phyloP scores from a whole-genome alignment of 2,797 vertebrate species.

The Octomys mimax region DNA sequence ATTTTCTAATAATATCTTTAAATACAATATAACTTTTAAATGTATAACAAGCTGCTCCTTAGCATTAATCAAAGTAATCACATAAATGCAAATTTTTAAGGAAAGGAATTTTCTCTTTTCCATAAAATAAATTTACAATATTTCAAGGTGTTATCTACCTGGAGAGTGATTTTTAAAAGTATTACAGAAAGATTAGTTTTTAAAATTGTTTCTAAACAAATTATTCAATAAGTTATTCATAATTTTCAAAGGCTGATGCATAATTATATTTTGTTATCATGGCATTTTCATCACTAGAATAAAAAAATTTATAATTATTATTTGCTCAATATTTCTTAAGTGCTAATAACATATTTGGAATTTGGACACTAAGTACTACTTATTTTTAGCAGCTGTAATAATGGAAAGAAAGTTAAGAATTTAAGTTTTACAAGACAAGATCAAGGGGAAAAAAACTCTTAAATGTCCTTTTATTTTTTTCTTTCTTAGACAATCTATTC shows the following conservation, averaged over 20 bases:
- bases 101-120: neutral
- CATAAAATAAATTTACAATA: neutral
- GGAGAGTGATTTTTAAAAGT: neutral
- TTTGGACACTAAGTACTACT: neutral
- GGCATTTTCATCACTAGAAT: neutral
- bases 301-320: slow-evolving; percentile 55
- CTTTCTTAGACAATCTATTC: neutral
- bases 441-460: neutral
- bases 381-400: neutral
- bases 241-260: neutral
- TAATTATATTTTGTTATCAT: neutral
- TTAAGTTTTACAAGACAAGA: neutral
- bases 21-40: neutral
- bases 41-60: neutral
- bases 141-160: neutral
- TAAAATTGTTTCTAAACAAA: slow-evolving; percentile 22
- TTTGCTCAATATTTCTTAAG: slow-evolving; percentile 38
- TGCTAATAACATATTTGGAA: neutral
- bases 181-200: neutral
- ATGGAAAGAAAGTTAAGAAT: neutral
- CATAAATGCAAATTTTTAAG: neutral
- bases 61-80: neutral
- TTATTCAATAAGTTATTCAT: neutral
- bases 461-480: neutral
- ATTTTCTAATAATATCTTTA: neutral